Base-by-base conservation (phyloP, 2,797 vertebrate species). In the Sylvia borin region DNA sequence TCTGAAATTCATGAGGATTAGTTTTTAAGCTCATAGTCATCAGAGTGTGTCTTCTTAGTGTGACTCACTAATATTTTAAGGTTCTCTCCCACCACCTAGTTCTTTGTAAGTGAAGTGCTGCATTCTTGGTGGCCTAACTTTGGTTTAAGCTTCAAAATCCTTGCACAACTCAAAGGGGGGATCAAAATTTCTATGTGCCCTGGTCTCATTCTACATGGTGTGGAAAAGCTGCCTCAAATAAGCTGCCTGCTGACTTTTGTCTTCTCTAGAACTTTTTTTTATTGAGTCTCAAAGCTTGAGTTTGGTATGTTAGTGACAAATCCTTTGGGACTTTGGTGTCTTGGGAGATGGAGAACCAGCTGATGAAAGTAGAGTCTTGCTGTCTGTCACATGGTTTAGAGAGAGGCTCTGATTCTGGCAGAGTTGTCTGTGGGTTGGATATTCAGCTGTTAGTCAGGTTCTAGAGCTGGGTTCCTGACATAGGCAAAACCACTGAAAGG, bases 41-140 rank as follows among this genome's bases (percentile, higher is more conserved):
- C 51, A 76, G 6, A 0, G 1, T 72, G 38, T 81, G 26, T 86
- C 47, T 55, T 55, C 6, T 51, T 55, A 27, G 47, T 17, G 55
- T 60, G 66, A 38, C 29, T 87, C 13, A 21, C n/a, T 42, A 53
- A 32, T 34, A 53, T 62, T 71, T 74, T 29, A 31, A 84, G 51
- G 34, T 26, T 27, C 45, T 5, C 4, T 1, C 1, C 1, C 19
- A 10, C 2, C 4, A 0, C 2, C 1, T 1, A 8, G 31, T 61
- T 27, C 31, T 76, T n/a, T 64, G 8, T 64, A 12, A 20, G 7
- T 18, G n/a, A 67, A 61, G 14, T 47, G 34, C 10, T 54, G 13
- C 48, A 10, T 27, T 74, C 20, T 65, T 45, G 4, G 8, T n/a
- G 73, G 24, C 24, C 54, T 16, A 18, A n/a, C 62, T 75, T 67